Evolutionary conservation across 2,888 invertebrate species (phyloP), one percentile per base, ranked within the genome.

Genomic region (Eilema caniola): DNA sequence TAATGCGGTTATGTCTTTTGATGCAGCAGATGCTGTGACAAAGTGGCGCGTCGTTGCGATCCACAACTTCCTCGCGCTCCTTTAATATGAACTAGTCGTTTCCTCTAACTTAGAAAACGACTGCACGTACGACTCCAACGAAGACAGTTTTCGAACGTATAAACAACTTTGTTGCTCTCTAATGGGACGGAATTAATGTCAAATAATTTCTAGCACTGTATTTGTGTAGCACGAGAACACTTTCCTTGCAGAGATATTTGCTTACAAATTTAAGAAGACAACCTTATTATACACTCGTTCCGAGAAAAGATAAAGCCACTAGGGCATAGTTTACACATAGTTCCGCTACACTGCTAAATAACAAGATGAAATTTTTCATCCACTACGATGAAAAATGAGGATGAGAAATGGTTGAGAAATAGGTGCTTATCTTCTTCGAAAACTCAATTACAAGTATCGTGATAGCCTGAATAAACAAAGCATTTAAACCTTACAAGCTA

Each of bases 71-170:
- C 85, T 83, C 85, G 84, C 84, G 80, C 83, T 84, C 86, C 86
- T 90, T 90, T 89, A 90, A 89, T 91, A 90, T 88, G 86, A 87
- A 90, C 85, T 84, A 90, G 88, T 88, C 85, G 85, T 85, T 86
- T 85, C 86, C 82, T 83, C 81, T 80, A 90, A 89, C 87, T 90
- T 89, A 80, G 85, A 56, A 78, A 88, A 88, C 85, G 87, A 86
- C 84, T 87, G 84, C 88, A 87, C 86, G 88, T 89, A 86, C 84
- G 77, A 76, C 77, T 81, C 82, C 76, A 71, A 82, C 82, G 83
- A 86, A 86, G 86, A 85, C 85, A 85, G 83, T 88, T 88, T 85
- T 83, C 82, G 83, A 87, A 88, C 85, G 84, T 86, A 88, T 87
- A 89, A 88, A 89, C 88, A 89, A 89, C 87, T 89, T 88, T 88